Conservation (phyloP, 2,888 invertebrate genomes). For the Dolomedes plantarius region DNA sequence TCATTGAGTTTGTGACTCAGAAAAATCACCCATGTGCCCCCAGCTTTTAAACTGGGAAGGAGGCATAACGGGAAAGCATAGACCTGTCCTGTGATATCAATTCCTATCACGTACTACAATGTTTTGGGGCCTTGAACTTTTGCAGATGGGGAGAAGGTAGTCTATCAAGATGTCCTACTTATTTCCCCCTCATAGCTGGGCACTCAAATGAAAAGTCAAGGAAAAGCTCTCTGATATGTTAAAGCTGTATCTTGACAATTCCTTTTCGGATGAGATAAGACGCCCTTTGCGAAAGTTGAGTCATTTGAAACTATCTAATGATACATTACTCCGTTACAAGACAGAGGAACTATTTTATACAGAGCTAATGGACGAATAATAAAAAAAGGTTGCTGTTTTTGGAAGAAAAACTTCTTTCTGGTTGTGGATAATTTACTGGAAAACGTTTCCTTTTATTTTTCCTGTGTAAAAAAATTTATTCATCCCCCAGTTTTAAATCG, state of each 20-base stretch:
- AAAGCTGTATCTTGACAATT: neutral
- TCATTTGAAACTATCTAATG: neutral
- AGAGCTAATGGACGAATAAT: too few species aligned
- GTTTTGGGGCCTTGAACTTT: neutral
- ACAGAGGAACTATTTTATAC: too few species aligned
- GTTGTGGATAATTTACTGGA: too few species aligned
- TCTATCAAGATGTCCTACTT: neutral
- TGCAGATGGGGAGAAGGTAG: neutral
- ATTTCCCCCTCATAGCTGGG: neutral
- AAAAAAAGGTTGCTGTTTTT: too few species aligned
- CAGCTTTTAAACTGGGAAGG: too few species aligned
- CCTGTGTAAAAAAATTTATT: too few species aligned
- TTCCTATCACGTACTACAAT: neutral
- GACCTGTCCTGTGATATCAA: neutral
- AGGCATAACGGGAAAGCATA: neutral
- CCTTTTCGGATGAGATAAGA: neutral
- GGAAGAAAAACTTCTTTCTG: too few species aligned
- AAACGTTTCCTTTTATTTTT: too few species aligned
- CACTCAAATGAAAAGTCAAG: neutral
- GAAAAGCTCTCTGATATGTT: neutral
- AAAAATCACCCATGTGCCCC: too few species aligned
- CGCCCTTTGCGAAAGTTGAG: neutral
- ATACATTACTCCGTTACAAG: neutral
- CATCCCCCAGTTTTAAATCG: too few species aligned
- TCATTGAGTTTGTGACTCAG: too few species aligned